Evolutionary conservation across 2,797 vertebrate species (phyloP), one percentile per base, ranked within the genome.

Genomic region (Epinephelus coioides): DNA sequence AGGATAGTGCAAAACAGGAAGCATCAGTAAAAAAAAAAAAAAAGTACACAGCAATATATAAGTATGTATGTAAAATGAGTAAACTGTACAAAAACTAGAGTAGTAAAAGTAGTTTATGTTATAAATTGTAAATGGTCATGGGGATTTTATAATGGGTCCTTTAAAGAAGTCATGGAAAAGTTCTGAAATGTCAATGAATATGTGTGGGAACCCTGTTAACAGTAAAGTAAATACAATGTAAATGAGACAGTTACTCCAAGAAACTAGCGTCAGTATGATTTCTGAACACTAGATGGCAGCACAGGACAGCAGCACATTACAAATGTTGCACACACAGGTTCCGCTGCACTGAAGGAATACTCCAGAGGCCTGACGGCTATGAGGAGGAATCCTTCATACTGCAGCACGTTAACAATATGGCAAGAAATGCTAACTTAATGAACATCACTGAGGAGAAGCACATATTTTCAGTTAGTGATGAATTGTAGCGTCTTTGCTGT

Each of bases 261-360:
- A 2, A 40, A 19, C 1, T 18, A 5, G 5, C 0, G 1, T 2
- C 17, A n/a, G 5, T 23, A 18, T 54, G 0, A 23, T 23, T 2
- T 44, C 0, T 59, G 3, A 76, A 62, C 93, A 84, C 91, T 72
- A 91, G 91, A 70, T 85, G 90, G 88, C 80, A 82, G 80, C 85
- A 90, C 25, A 91, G 47, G 72, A 82, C 74, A 38, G 64, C 30
- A 40, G 13, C 4, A 44, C 14, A 40, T n/a, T 34, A 6, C 27
- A 2, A 6, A 19, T 70, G 5, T 7, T 27, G 0, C 55, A 13
- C 18, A 40, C 3, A n/a, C 3, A 3, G 9, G 10, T 65, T 76
- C 7, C 21, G 56, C 17, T 40, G 54, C 25, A 15, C 25, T 13
- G 56, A 60, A 78, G 69, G 40, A n/a, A 21, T 6, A 47, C 30